Evolutionary conservation across 2,113 vertebrate genomes (phyloP).

Genomic region (Emydura subglobosa): DNA sequence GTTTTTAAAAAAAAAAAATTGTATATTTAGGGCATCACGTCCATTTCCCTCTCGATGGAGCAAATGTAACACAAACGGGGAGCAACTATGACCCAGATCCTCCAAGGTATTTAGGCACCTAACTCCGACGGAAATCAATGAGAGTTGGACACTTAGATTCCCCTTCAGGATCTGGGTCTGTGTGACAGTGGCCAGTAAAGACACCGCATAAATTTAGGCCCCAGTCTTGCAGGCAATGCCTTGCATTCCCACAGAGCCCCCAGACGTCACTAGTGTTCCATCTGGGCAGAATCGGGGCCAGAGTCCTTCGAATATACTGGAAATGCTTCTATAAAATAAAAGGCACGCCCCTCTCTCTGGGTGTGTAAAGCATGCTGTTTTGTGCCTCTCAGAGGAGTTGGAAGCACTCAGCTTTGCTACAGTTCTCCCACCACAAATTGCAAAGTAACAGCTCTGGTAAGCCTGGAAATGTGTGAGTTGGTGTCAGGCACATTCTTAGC

Average conservation of each 20-base stretch:
- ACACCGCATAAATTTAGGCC: background rate
- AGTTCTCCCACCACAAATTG: background rate
- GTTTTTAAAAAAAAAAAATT: background rate
- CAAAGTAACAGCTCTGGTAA: background rate
- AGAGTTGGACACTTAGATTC: background rate
- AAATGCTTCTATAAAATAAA: background rate
- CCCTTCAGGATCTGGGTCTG: background rate
- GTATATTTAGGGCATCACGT: background rate
- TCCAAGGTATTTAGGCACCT: background rate
- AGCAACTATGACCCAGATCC: background rate
- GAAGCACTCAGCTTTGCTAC: background rate
- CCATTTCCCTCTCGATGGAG: background rate
- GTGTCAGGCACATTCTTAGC: background rate
- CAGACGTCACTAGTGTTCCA: background rate
- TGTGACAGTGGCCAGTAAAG: background rate
- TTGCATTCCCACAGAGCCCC: background rate
- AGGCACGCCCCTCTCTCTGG: background rate
- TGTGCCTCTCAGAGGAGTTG: background rate
- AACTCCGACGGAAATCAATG: background rate
- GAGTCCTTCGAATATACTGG: background rate
- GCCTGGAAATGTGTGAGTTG: background rate
- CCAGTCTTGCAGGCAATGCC: background rate
- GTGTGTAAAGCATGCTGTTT: background rate
- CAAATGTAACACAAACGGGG: background rate
- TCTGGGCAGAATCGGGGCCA: background rate